Conservation (phyloP, 2,888 invertebrate genomes). For the Noctua janthina region DNA sequence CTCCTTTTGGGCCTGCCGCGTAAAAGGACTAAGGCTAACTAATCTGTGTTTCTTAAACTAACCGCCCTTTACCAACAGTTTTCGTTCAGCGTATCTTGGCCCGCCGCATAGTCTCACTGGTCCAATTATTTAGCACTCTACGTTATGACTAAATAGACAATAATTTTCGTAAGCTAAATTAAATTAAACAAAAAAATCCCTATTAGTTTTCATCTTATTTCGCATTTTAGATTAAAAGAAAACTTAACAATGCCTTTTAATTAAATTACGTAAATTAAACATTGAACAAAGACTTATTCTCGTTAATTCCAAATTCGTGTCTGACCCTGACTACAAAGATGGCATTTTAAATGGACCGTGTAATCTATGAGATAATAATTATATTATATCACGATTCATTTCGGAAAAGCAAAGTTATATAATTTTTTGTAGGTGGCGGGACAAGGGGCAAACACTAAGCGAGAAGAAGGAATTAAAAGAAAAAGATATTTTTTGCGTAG, state of each 20-base stretch:
- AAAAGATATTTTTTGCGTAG: background rate
- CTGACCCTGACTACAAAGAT: constrained; percentile 55
- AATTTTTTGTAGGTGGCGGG: constrained; percentile 37
- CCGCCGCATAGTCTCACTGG: background rate
- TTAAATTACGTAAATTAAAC: constrained; percentile 53
- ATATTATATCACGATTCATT: constrained; percentile 64
- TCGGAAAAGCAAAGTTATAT: constrained; percentile 58
- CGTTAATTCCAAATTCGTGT: constrained; percentile 33
- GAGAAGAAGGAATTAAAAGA: background rate
- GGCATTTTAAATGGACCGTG: constrained; percentile 61
- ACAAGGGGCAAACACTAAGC: constrained; percentile 14
- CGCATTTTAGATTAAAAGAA: constrained; percentile 37
- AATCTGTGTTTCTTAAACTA: background rate
- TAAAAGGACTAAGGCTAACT: too few relatives aligned
- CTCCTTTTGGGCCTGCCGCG: too few relatives aligned
- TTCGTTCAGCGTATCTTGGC: background rate
- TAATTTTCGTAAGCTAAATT: background rate
- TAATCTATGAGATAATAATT: constrained; percentile 67
- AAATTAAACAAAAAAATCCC: background rate
- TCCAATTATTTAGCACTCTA: background rate
- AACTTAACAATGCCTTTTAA: constrained; percentile 25
- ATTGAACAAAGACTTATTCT: constrained; percentile 40
- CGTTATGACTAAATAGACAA: background rate
- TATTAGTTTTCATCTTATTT: constrained; percentile 3
- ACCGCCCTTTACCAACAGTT: background rate